Evolutionary conservation across 2,797 vertebrate species (phyloP).

Genomic region (Falco novaeseelandiae): DNA sequence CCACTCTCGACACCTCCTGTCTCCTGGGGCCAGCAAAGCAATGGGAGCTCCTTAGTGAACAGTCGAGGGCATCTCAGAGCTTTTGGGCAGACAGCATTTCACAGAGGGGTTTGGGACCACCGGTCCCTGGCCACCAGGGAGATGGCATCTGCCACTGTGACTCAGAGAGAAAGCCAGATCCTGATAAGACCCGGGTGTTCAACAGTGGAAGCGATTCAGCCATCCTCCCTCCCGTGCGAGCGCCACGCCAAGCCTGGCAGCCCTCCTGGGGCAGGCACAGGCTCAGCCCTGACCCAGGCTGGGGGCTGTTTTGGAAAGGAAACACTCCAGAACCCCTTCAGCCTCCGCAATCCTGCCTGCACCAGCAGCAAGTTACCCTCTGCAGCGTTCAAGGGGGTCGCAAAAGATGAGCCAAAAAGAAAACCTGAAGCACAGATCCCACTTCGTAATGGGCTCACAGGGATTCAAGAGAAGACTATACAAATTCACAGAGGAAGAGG

Average conservation of each 20-base stretch:
- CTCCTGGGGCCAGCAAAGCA: neutral
- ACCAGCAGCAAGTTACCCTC: neutral
- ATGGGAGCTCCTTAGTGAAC: neutral
- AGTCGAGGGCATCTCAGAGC: accelerated
- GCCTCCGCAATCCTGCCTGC: neutral
- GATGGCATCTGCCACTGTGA: neutral
- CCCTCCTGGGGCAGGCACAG: neutral
- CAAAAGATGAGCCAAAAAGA: neutral
- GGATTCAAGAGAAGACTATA: neutral
- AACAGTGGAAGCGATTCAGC: accelerated
- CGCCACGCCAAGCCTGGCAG: neutral
- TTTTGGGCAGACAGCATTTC: neutral
- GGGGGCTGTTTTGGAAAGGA: neutral
- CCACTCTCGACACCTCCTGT: neutral
- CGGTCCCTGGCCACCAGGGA: neutral
- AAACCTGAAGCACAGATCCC: neutral
- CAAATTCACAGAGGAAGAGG: neutral
- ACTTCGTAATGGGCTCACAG: neutral
- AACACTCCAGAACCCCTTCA: neutral
- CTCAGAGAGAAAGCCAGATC: neutral
- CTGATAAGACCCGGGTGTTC: accelerated
- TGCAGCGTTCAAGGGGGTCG: accelerated
- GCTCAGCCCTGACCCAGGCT: neutral
- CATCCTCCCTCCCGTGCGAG: accelerated
- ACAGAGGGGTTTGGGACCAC: neutral